Evolutionary conservation across 2,113 vertebrate species (phyloP), one percentile per base, ranked within the genome.

Genomic region (Hiodon alosoides): DNA sequence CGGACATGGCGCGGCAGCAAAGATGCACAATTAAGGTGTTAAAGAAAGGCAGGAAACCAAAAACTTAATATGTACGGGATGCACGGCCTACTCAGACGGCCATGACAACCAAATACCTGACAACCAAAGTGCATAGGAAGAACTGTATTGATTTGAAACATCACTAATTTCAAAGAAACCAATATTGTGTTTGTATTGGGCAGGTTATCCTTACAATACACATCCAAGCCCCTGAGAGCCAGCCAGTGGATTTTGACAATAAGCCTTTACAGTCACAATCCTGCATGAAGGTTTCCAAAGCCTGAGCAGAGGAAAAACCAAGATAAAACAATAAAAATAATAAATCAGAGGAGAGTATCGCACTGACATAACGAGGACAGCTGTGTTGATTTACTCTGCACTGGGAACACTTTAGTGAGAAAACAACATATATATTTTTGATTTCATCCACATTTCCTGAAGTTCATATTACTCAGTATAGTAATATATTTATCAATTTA

Each of bases 291-390:
- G 80, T 77, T 82, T 67, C 79, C 81, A 73, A 69, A 55, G 53
- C 57, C 64, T 66, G 69, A 78, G 61, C 78, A 64, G 53, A 62
- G 53, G 75, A 78, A 75, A 75, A 82, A 76, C 71, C 72, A 55
- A 78, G 67, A 72, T 83, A 83, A 85, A 85, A 82, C 74, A 71
- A 67, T 72, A 81, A 83, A 86, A 87, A 83, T 72, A 78, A 73
- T 77, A 31, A 31, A 82, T 73, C 81, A 83, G 74, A 80, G 74
- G 80, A 86, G 6, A 52, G 82, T 77, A 58, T 77, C 82, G 76
- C 80, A 66, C 74, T 82, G 86, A 86, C 88, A 86, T 84, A 89
- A 87, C 87, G 84, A 86, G 84, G 86, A 58, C 83, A 86, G 76
- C 75, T 54, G 73, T 60, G 76, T 72, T 77, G 68, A 55, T 78